phyloP scores from a whole-genome alignment of 2,797 vertebrate species.

The Neosalanx taihuensis region DNA sequence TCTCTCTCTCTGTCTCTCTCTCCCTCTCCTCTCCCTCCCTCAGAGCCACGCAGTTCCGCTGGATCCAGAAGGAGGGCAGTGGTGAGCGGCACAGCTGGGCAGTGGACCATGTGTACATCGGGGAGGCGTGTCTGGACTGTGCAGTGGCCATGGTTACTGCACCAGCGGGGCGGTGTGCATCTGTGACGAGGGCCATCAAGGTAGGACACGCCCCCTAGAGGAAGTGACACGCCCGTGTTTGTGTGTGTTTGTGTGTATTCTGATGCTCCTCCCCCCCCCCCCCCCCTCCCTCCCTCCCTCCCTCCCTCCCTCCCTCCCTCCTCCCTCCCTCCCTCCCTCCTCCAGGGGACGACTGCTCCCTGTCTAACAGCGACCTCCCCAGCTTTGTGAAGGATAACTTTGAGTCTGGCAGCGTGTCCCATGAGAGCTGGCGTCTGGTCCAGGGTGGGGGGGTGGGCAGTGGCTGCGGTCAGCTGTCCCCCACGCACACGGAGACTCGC shows the following conservation, averaged over 20 bases:
- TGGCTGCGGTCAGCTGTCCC: slow-evolving; percentile 95
- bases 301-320: neutral
- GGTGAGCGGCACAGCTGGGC: slow-evolving; percentile 94
- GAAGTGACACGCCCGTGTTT: too few relatives aligned
- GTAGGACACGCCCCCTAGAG: slow-evolving; percentile 59
- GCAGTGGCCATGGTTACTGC: slow-evolving; percentile 92
- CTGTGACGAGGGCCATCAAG: slow-evolving; percentile 93
- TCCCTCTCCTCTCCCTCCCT: neutral
- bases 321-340: neutral
- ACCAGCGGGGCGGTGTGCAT: slow-evolving; percentile 90
- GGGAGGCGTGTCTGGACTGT: slow-evolving; percentile 92
- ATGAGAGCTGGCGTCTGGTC: slow-evolving; percentile 94
- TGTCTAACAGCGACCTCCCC: slow-evolving; percentile 87
- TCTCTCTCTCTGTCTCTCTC: slow-evolving; percentile 1
- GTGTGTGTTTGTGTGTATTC: too few relatives aligned
- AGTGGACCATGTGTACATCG: slow-evolving; percentile 95
- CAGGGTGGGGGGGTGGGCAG: slow-evolving; percentile 92
- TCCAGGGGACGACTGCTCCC: slow-evolving; percentile 93
- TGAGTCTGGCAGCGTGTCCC: slow-evolving; percentile 89
- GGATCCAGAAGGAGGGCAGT: slow-evolving; percentile 93
- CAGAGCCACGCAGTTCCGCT: slow-evolving; percentile 97
- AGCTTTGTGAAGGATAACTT: slow-evolving; percentile 99
- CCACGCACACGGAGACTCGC: slow-evolving; percentile 93
- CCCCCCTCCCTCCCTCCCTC: neutral
- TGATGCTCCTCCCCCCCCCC: neutral